Evolutionary conservation across 2,113 vertebrate genomes (phyloP).

Genomic region (Ptychochromis oligacanthus): DNA sequence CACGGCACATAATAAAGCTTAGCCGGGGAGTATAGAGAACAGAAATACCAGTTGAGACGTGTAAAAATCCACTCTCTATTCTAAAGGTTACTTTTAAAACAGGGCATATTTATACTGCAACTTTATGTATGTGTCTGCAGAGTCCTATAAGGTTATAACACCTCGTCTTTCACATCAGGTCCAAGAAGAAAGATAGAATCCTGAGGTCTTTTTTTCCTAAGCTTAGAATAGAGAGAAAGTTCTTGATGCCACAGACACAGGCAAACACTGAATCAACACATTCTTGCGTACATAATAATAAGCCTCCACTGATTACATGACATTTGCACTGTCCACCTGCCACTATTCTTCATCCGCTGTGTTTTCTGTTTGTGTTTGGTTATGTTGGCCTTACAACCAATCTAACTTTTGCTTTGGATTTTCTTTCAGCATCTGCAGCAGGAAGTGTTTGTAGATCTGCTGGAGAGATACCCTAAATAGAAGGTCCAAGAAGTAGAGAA

Average conservation of each 20-base stretch:
- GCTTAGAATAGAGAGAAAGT: neutral
- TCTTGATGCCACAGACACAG: neutral
- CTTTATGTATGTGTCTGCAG: neutral
- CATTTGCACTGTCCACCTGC: neutral
- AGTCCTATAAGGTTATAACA: neutral
- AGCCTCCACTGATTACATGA: neutral
- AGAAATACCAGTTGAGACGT: neutral
- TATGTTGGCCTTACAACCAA: too few relatives aligned
- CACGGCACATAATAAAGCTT: neutral
- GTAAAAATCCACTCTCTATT: neutral
- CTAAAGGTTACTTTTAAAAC: conserved; percentile 9
- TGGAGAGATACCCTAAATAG: too few relatives aligned
- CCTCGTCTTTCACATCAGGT: neutral
- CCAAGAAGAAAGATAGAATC: neutral
- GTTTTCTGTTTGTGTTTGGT: neutral
- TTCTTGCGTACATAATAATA: neutral
- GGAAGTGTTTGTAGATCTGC: too few relatives aligned
- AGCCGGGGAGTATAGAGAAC: neutral
- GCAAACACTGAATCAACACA: neutral
- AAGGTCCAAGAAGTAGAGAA: too few relatives aligned
- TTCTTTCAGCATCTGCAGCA: neutral
- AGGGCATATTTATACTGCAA: neutral
- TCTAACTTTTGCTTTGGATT: neutral
- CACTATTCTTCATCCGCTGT: neutral
- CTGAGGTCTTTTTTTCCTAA: neutral